A percentile compares a stretch with the other conserved stretches of the same genome.
phyloP scores from a whole-genome alignment of 2,888 invertebrate species.

The Agrotis clavis region DNA sequence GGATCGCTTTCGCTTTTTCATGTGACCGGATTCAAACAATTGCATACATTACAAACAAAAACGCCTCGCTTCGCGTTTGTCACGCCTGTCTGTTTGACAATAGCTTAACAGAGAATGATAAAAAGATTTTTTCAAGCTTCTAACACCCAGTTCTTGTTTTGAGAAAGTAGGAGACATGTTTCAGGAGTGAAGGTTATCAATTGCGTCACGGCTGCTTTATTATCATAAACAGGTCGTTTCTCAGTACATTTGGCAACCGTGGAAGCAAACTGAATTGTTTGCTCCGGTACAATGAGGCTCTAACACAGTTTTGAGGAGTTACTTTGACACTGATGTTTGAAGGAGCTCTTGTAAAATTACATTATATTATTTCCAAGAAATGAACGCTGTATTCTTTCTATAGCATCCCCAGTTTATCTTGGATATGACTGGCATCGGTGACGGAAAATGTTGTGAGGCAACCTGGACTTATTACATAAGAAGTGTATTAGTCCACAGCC shows the following conservation, averaged over 20 bases:
- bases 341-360: background rate
- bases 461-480: too few relatives aligned
- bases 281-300: constrained; percentile 24
- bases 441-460: too few relatives aligned
- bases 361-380: background rate
- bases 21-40: too few relatives aligned
- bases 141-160: background rate
- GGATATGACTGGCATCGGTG: too few relatives aligned
- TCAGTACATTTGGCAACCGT: constrained; percentile 53
- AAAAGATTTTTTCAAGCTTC: too few relatives aligned
- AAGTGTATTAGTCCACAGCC: too few relatives aligned
- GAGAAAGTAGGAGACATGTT: background rate
- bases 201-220: constrained; percentile 53
- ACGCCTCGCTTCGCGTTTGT: too few relatives aligned
- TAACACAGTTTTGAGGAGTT: constrained; percentile 12
- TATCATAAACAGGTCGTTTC: constrained; percentile 59
- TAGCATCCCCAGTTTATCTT: too few relatives aligned
- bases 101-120: background rate
- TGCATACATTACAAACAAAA: too few relatives aligned
- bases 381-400: too few relatives aligned
- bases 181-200: constrained; percentile 43
- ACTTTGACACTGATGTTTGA: background rate
- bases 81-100: too few relatives aligned
- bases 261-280: constrained; percentile 49
- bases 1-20: too few relatives aligned